These are phyloP conservation scores for Keiferia lycopersicella DNA, from an alignment of 2,888 invertebrate genomes.

Conservation along the genomic window DNA sequence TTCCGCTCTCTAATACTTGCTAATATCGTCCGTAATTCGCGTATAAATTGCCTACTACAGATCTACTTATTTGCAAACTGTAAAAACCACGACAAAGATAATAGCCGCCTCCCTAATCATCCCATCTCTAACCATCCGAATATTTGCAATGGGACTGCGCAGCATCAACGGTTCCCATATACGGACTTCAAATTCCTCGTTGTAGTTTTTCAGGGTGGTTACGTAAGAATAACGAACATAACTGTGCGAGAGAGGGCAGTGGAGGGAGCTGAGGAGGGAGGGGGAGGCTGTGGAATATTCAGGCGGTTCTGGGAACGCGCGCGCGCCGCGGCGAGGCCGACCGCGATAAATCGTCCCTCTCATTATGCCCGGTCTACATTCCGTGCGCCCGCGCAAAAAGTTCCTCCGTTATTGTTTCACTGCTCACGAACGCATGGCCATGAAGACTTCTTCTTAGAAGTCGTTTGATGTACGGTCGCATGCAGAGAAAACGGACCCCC, in stretches of 20 bases:
- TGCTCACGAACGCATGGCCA: slow-evolving; percentile 34
- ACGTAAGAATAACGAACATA: slow-evolving; percentile 76
- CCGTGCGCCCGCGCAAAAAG: slow-evolving; percentile 65
- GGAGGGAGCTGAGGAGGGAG: slow-evolving; percentile 66
- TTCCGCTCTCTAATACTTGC: not conserved
- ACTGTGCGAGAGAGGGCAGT: slow-evolving; percentile 58
- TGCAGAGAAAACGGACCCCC: too few relatives aligned
- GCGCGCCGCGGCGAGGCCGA: slow-evolving; percentile 41
- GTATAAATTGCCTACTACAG: not conserved
- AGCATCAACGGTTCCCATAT: slow-evolving; percentile 18
- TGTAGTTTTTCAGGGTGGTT: slow-evolving; percentile 48
- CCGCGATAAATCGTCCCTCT: slow-evolving; percentile 69
- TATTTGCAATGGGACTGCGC: slow-evolving; percentile 13
- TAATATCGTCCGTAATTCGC: too few relatives aligned
- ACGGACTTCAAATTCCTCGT: slow-evolving; percentile 16
- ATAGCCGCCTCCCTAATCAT: slow-evolving; percentile 1
- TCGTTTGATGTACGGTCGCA: too few relatives aligned
- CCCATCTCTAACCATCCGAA: slow-evolving; percentile 8
- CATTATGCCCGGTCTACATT: slow-evolving; percentile 79
- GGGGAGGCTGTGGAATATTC: slow-evolving; percentile 71
- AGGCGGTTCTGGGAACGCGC: slow-evolving; percentile 67
- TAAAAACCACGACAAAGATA: not conserved
- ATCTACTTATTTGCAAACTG: not conserved
- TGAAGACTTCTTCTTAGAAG: slow-evolving; percentile 34
- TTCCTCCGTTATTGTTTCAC: slow-evolving; percentile 60